Evolutionary conservation across 2,113 vertebrate genomes (phyloP), one percentile per base, ranked within the genome.

Genomic region (Arizona elegans): DNA sequence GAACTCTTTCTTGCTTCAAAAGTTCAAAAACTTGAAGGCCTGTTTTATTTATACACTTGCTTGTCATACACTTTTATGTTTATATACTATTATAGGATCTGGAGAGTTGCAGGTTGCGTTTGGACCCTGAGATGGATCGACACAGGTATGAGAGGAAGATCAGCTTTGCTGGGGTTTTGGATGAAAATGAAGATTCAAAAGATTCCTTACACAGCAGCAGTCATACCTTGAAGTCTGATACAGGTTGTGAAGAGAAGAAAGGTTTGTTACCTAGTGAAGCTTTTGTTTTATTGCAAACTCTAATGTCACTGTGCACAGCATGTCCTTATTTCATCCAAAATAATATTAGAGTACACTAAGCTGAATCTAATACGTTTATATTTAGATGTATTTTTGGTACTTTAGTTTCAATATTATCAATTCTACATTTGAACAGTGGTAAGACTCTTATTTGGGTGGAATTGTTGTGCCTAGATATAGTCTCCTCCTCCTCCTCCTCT

Each of bases 141-240:
- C 99, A 99, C 93, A 98, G 99, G 96, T 99, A 99, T 88, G 99
- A 99, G 95, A 98, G 99, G 96, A 99, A 99, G 97, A 99, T 99
- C 97, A 99, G 99, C 97, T 99, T 99, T 91, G 99, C 99, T 0
- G 99, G 99, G 3, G 99, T 99, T 96, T 97, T 99, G 19, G 99
- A 99, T 65, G 99, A 99, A 87, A 99, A 99, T 0, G 98, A 98
- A 96, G 99, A 99, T 56, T 98, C 98, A 5, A 99, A 99, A 90
- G 99, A 99, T 95, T 99, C 99, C 7, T 98, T 99, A 50, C 99
- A 99, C 97, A 99, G 99, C 97, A 99, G 99, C 98, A 99, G 99
- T 96, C 99, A 99, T 93, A 99, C 99, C 13, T 98, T 99, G 94
- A 99, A 99, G 97, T 99, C 99, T 9, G 99, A 99, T 96, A 98